Evolutionary conservation across 2,797 vertebrate genomes (phyloP).

Genomic region (Enteromius trimaculatus): DNA sequence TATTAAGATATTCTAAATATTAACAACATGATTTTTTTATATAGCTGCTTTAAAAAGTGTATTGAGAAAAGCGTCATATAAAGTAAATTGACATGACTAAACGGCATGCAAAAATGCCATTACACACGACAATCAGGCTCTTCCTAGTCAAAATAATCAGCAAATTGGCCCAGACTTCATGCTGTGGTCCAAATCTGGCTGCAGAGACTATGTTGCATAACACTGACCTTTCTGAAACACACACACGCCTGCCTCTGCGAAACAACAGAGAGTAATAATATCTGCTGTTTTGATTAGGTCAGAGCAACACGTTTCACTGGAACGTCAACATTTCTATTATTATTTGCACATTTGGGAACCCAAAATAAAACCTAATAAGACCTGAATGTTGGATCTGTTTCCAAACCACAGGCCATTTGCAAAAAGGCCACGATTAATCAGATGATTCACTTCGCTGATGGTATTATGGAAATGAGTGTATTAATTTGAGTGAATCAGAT

Average conservation of each 20-base stretch:
- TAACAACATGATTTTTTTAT: not conserved
- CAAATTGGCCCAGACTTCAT: slow-evolving; percentile 2
- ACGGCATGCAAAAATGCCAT: not conserved
- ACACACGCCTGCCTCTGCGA: not conserved
- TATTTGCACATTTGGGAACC: not conserved
- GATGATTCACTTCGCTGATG: not conserved
- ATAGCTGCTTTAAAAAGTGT: not conserved
- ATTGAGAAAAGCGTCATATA: not conserved
- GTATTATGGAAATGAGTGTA: not conserved
- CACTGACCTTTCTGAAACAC: slow-evolving; percentile 31
- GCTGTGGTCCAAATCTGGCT: slow-evolving; percentile 22
- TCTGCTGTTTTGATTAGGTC: slow-evolving; percentile 6
- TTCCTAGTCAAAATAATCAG: slow-evolving; percentile 10
- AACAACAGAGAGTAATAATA: not conserved
- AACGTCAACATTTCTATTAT: slow-evolving; percentile 10
- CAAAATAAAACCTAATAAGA: not conserved
- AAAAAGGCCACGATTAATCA: not conserved
- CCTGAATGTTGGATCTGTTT: slow-evolving; percentile 28
- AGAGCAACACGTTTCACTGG: slow-evolving; percentile 10
- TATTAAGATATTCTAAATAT: not conserved
- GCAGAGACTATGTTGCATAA: slow-evolving; percentile 7
- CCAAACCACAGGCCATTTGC: not conserved
- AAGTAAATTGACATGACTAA: not conserved
- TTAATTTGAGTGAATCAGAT: not conserved
- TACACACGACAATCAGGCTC: not conserved